These are phyloP conservation scores for Tringa solitaria DNA, from an alignment of 2,113 vertebrate species.

Conservation along the genomic window DNA sequence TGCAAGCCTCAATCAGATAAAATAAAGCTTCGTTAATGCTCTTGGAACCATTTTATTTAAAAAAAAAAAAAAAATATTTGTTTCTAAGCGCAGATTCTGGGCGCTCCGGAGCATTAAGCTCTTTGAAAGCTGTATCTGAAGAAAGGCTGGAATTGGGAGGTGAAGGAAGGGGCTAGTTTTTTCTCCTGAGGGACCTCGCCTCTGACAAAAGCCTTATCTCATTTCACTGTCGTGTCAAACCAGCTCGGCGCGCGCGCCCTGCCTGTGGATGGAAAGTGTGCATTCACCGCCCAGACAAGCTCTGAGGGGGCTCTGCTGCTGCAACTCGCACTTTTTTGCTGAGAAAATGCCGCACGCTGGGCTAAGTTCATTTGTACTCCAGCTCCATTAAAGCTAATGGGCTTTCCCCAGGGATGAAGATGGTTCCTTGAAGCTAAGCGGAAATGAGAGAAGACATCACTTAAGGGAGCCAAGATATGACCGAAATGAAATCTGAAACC, in stretches of 20 bases:
- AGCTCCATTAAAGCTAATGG: conserved; percentile 35
- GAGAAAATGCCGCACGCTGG: conserved; percentile 36
- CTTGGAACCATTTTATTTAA: not conserved
- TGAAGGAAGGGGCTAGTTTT: not conserved
- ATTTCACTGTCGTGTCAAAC: not conserved
- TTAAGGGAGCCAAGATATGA: not conserved
- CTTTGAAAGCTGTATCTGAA: not conserved
- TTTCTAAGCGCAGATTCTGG: not conserved
- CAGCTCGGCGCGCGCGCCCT: fast-evolving
- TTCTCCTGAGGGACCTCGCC: not conserved
- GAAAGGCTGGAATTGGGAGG: not conserved
- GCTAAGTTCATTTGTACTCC: conserved; percentile 7
- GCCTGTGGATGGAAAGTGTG: not conserved
- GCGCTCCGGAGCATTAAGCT: not conserved
- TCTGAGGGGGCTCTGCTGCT: not conserved
- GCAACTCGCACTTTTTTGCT: not conserved
- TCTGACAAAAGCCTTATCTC: not conserved
- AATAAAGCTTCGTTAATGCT: not conserved
- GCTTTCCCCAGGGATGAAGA: not conserved
- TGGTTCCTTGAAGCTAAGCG: not conserved
- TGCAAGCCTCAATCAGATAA: not conserved
- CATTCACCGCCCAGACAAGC: not conserved
- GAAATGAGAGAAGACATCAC: conserved; percentile 16
- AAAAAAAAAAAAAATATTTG: not conserved
- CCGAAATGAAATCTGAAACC: not conserved